Evolutionary conservation across 2,113 vertebrate genomes (phyloP), one percentile per base, ranked within the genome.

Genomic region (Scomber colias): DNA sequence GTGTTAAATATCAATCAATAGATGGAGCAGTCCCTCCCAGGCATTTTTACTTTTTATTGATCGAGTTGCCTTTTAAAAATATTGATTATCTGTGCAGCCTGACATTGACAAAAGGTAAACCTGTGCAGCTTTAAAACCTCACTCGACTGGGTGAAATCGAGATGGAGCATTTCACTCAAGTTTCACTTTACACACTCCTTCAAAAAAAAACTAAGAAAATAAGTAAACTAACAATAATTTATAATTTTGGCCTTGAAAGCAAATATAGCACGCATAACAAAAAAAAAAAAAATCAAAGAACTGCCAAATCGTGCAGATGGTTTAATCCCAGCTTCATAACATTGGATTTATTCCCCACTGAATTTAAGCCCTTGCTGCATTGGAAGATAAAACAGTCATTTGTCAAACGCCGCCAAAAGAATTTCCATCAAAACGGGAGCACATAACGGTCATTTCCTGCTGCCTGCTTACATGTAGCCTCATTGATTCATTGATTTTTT

Each of bases 291-390:
- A 70, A 71, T 65, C 70, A 75, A 46, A 72, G 31, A 88, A 84
- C 6, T 63, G 76, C 86, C 86, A 88, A 88, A 87, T 85, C 64
- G 61, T 63, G 74, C 88, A 85, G 86, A 88, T 87, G 88, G 90
- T 83, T 86, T 85, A 88, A 88, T 87, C 86, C 75, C 64, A 66
- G 79, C 74, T 30, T 79, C 67, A 74, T 61, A 87, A 81, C 75
- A 59, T 55, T 75, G 84, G 83, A 86, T 81, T 76, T 79, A 79
- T 69, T 84, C 69, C 56, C 46, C 44, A 53, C 54, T 84, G 73
- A 83, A 81, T 83, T 49, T 77, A 82, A 87, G 76, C 62, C 73
- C 71, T 73, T 12, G 50, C 83, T 87, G 89, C 73, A 45, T 71
- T 69, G 66, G 31, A 76, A 83, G 83, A 88, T 86, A 83, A 85